Evolutionary conservation across 2,797 vertebrate genomes (phyloP).

Genomic region (Chaetodon trifasciatus): DNA sequence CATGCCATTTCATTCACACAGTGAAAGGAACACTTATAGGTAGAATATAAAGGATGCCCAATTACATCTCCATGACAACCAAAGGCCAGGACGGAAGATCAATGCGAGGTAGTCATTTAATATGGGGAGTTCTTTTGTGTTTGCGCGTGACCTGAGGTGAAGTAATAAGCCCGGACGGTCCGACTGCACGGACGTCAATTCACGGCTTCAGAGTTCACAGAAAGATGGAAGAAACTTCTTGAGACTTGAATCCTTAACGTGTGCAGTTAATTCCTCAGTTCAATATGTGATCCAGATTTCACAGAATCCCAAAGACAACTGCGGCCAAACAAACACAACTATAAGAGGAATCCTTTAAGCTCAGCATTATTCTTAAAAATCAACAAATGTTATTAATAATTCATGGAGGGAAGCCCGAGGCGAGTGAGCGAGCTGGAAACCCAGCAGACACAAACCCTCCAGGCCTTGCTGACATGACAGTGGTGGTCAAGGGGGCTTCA

Average conservation of each 20-base stretch:
- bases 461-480: slow-evolving; percentile 55
- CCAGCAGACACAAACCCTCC: slow-evolving; percentile 32
- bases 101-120: slow-evolving; percentile 61
- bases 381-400: slow-evolving; percentile 28
- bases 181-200: neutral
- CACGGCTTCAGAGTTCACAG: slow-evolving; percentile 11
- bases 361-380: slow-evolving; percentile 18
- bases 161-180: slow-evolving; percentile 22
- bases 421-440: slow-evolving; percentile 34
- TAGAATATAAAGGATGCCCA: slow-evolving; percentile 73
- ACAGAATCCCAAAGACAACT: neutral
- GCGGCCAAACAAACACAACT: neutral
- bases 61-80: slow-evolving; percentile 79
- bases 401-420: slow-evolving; percentile 10
- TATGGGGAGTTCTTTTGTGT: slow-evolving; percentile 46
- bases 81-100: slow-evolving; percentile 58
- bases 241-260: neutral
- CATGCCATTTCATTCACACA: slow-evolving; percentile 68
- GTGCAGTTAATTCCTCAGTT: neutral
- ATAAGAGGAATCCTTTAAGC: neutral
- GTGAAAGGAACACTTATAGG: slow-evolving; percentile 73
- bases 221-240: neutral
- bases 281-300: neutral
- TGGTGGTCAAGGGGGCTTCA: slow-evolving; percentile 49
- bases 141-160: slow-evolving; percentile 26